Conservation (phyloP, 1,140 invertebrate genomes). For the Lasioglossum baleicum region DNA sequence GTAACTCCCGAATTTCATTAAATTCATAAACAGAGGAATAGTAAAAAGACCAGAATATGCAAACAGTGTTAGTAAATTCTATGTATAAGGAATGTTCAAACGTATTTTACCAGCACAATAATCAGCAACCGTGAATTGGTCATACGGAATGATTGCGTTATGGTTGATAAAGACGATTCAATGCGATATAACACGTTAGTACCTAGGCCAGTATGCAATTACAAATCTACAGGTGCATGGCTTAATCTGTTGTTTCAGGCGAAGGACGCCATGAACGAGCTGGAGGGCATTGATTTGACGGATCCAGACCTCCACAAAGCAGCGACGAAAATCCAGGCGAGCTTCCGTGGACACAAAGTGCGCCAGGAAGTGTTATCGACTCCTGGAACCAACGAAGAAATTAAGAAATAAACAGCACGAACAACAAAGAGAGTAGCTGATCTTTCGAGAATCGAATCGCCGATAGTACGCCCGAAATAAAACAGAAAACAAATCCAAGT, state of each 20-base stretch:
- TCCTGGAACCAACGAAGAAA: conserved; percentile 46
- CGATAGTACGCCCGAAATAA: conserved; percentile 26
- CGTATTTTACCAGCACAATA: not conserved
- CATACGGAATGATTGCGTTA: not conserved
- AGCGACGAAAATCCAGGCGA: conserved; percentile 95
- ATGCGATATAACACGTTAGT: not conserved
- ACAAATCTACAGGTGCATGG: conserved; percentile 7
- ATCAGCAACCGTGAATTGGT: not conserved
- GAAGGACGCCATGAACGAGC: conserved; percentile 83
- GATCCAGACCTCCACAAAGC: conserved; percentile 95
- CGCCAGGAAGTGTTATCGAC: conserved; percentile 85
- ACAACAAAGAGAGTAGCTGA: conserved; percentile 4
- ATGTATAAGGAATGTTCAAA: not conserved
- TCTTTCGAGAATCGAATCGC: conserved; percentile 27
- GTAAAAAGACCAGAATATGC: not conserved
- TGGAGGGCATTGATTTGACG: conserved; percentile 88
- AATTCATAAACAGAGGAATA: no score
- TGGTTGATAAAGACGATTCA: not conserved
- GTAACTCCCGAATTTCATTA: no score
- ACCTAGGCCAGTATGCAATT: not conserved
- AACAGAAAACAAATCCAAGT: not conserved
- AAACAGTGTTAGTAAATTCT: not conserved
- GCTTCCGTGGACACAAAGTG: conserved; percentile 93
- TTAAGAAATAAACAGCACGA: conserved; percentile 70
- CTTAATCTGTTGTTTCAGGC: conserved; percentile 66